phyloP scores from a whole-genome alignment of 2,113 vertebrate genomes.

The Thamnophis sirtalis region DNA sequence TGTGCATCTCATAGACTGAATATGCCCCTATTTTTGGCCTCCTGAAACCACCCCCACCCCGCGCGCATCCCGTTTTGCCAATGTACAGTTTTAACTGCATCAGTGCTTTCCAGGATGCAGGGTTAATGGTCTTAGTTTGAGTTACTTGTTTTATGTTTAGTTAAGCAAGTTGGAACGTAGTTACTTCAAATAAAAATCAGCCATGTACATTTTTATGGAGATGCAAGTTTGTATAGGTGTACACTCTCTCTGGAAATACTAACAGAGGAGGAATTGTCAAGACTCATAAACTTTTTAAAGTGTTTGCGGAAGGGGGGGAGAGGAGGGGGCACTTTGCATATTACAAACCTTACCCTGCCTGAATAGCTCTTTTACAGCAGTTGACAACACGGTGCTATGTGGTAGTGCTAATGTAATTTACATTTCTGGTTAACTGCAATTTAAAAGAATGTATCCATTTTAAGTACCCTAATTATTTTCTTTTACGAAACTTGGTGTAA shows the following conservation, averaged over 20 bases:
- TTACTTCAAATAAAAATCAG: neutral
- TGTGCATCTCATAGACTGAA: too few relatives aligned
- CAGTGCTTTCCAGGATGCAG: neutral
- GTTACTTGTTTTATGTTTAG: neutral
- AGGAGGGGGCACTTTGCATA: neutral
- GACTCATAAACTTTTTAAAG: neutral
- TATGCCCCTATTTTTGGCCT: too few relatives aligned
- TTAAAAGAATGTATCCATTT: neutral
- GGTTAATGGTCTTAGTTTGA: neutral
- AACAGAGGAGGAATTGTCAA: neutral
- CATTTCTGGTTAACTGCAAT: neutral
- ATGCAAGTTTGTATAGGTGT: neutral
- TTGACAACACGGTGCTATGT: neutral
- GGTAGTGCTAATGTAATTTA: neutral
- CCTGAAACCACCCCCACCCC: too few relatives aligned
- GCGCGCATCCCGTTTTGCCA: neutral
- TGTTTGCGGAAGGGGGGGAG: neutral
- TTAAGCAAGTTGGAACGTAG: neutral
- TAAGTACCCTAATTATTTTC: neutral
- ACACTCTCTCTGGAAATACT: neutral
- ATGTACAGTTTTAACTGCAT: neutral
- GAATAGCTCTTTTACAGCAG: neutral
- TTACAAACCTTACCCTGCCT: neutral
- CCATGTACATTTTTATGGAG: neutral
- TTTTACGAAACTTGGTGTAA: constrained; percentile 19